Evolutionary conservation across 2,888 invertebrate species (phyloP).

Genomic region (Stenotaenia linearis): DNA sequence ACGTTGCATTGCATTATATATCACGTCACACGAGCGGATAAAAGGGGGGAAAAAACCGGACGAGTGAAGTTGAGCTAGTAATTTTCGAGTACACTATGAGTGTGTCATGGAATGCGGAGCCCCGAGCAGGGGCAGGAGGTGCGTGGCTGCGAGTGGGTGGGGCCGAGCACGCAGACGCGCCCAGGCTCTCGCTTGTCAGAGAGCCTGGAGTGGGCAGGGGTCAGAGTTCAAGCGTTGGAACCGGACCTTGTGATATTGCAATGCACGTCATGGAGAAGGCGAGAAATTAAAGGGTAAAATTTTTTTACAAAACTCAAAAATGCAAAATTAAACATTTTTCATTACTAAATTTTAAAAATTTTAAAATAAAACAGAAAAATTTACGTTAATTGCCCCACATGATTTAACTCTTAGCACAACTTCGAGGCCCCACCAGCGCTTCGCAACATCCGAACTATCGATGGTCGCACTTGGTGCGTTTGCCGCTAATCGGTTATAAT

Average conservation of each 20-base stretch:
- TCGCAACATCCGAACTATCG: too few species aligned
- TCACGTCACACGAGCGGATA: background rate
- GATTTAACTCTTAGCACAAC: too few species aligned
- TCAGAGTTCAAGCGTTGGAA: slow-evolving; percentile 16
- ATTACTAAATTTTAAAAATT: too few species aligned
- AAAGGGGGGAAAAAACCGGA: background rate
- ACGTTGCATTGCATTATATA: background rate
- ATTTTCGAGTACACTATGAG: slow-evolving; percentile 22
- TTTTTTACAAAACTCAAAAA: background rate
- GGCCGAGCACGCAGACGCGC: slow-evolving; percentile 14
- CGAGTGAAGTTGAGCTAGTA: slow-evolving; percentile 8
- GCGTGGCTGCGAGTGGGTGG: slow-evolving; percentile 19
- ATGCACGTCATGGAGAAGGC: slow-evolving; percentile 13
- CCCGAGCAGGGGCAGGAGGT: slow-evolving; percentile 12
- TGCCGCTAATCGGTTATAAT: too few species aligned
- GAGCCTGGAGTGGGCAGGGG: slow-evolving; percentile 24
- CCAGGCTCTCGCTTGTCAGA: slow-evolving; percentile 26
- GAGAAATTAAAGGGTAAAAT: slow-evolving; percentile 18
- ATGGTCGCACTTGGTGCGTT: too few species aligned
- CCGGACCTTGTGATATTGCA: slow-evolving; percentile 18
- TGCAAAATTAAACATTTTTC: background rate
- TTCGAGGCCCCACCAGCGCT: too few species aligned
- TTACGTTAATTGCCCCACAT: too few species aligned
- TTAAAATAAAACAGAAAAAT: too few species aligned
- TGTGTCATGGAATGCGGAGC: slow-evolving; percentile 12